Conservation (phyloP, 2,113 vertebrate genomes). For the Hemicordylus capensis region DNA sequence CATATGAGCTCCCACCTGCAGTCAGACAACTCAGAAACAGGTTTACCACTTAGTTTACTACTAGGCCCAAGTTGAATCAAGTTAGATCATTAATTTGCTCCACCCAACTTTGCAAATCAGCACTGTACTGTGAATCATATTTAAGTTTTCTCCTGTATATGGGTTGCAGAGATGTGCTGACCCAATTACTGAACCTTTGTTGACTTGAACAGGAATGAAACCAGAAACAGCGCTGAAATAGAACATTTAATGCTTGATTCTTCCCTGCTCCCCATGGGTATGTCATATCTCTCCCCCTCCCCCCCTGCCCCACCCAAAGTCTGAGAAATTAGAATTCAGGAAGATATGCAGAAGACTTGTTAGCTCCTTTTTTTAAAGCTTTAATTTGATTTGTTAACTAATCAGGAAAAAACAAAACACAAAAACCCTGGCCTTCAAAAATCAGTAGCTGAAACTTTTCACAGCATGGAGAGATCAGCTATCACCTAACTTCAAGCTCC, state of each 20-base stretch:
- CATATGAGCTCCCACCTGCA: not conserved
- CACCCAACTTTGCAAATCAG: not conserved
- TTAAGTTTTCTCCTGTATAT: not conserved
- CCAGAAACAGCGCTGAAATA: not conserved
- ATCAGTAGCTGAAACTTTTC: not conserved
- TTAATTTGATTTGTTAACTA: not conserved
- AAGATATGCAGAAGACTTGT: not conserved
- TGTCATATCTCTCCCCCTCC: not conserved
- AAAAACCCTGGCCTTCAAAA: not conserved
- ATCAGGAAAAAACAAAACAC: not conserved
- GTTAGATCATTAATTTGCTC: not conserved
- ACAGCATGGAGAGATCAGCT: not conserved
- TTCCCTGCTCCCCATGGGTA: not conserved
- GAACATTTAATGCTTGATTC: not conserved
- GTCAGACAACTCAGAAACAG: not conserved
- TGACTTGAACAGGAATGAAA: not conserved
- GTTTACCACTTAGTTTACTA: not conserved
- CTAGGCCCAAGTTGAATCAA: not conserved
- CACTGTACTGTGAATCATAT: not conserved
- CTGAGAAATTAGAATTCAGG: not conserved
- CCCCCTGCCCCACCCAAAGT: not conserved
- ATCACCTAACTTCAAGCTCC: too few species aligned
- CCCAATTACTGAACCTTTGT: not conserved
- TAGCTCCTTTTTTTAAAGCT: not conserved
- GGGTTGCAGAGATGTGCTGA: not conserved